Evolutionary conservation across 2,888 invertebrate species (phyloP).

Genomic region (Onthophagus sagittarius): DNA sequence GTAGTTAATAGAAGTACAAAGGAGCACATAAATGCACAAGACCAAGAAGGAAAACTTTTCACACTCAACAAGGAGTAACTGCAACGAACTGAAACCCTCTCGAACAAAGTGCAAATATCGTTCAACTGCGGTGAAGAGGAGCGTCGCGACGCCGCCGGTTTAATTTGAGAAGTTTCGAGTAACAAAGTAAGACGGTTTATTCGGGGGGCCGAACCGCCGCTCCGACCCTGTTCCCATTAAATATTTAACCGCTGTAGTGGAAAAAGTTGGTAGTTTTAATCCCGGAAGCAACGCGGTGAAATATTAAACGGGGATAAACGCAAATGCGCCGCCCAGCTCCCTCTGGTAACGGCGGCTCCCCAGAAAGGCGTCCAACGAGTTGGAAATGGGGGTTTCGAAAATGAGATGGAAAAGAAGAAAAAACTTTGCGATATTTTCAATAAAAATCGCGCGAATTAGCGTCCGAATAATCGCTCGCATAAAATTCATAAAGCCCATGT

Average conservation of each 20-base stretch:
- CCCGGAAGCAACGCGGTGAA: background rate
- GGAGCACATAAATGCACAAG: background rate
- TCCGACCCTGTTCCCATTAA: background rate
- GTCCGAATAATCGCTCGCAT: constrained; percentile 1
- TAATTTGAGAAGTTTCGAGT: background rate
- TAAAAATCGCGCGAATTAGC: constrained; percentile 6
- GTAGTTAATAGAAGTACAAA: background rate
- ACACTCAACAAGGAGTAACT: background rate
- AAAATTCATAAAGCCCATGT: constrained; percentile 12
- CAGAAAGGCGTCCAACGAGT: background rate
- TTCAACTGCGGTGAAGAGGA: background rate
- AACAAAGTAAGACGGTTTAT: background rate
- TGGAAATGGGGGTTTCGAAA: background rate
- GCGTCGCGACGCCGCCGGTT: background rate
- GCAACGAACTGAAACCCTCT: background rate
- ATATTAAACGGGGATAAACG: background rate
- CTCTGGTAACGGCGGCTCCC: background rate
- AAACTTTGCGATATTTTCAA: background rate
- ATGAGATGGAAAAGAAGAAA: background rate
- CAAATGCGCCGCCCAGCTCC: background rate
- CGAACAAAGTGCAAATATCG: background rate
- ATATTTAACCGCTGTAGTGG: background rate
- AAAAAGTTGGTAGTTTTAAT: background rate
- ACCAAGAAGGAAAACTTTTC: background rate
- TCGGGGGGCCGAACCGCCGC: background rate